Evolutionary conservation across 2,888 invertebrate genomes (phyloP), one percentile per base, ranked within the genome.

Genomic region (Melolontha melolontha): DNA sequence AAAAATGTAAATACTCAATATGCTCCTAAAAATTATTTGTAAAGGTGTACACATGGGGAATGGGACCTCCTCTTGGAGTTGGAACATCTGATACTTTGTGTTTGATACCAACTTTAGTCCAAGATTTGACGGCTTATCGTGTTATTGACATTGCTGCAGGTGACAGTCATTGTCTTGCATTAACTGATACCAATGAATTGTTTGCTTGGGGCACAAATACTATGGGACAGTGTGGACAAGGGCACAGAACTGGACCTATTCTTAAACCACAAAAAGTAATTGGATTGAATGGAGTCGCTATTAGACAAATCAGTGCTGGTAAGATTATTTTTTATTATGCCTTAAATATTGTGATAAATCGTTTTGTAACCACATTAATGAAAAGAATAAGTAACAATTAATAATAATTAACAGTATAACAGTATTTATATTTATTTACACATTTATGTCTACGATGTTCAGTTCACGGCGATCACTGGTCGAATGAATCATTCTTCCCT

Each of bases 221-320:
- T 0, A 87, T 88, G 87, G 89, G 89, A 1, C 88, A 89, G 78
- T 89, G 89, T 79, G 90, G 90, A 0, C 87, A 87, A 73, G 88
- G 89, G 2, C 88, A 88, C 78, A 84, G 85, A 0, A 86, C 86
- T 41, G 87, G 87, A 68, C 88, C 88, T 2, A 82, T 89, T 4
- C 84, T 86, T 1, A 79, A 86, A 57, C 89, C 89, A 1, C 80
- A 84, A 49, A 86, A 86, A 76, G 88, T 89, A 0, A 77, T 86
- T 27, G 87, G 87, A 1, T 75, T 89, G 16, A 86, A 86, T 22
- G 86, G 86, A 0, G 82, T 86, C 1, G 80, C 82, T 49, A 83
- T 89, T 44, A 82, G 87, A 72, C 89, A 89, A 78, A 87, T 90
- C 59, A 89, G 89, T 64, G 89, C 89, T 41, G 89, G 89, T 64